Conservation (phyloP, 2,888 invertebrate species). For the Hemistola chrysoprasaria region DNA sequence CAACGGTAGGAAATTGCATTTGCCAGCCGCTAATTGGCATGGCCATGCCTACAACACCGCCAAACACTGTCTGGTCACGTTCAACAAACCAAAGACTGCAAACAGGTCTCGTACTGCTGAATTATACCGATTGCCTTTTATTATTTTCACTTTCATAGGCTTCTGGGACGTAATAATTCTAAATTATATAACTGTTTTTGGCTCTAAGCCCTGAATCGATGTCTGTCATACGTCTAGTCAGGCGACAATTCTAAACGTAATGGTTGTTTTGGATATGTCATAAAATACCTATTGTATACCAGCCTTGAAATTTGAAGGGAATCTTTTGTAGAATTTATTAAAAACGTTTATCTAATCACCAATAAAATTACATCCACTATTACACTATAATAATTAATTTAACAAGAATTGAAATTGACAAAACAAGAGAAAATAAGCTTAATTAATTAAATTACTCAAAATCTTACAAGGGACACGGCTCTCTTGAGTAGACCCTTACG, state of each 20-base stretch:
- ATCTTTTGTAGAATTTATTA: slow-evolving; percentile 26
- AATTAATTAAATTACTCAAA: slow-evolving; percentile 73
- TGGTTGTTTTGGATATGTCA: slow-evolving; percentile 38
- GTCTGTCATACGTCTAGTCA: slow-evolving; percentile 59
- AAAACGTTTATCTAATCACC: too few species aligned
- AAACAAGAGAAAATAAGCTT: slow-evolving; percentile 76
- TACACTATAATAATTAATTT: slow-evolving; percentile 48
- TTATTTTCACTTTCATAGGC: slow-evolving; percentile 60
- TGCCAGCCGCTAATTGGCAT: slow-evolving; percentile 51
- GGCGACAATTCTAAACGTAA: slow-evolving; percentile 34
- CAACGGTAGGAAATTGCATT: slow-evolving; percentile 46
- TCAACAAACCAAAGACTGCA: slow-evolving; percentile 73
- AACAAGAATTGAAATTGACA: slow-evolving; percentile 60
- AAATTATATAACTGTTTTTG: slow-evolving; percentile 52
- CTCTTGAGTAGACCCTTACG: slow-evolving; percentile 64
- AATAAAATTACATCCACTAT: too few species aligned
- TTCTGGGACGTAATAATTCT: slow-evolving; percentile 54
- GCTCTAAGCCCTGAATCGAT: slow-evolving; percentile 46
- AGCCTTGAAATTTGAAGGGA: too few species aligned
- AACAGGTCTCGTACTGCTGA: slow-evolving; percentile 63
- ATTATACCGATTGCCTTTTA: slow-evolving; percentile 60
- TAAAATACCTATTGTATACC: too few species aligned
- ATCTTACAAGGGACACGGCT: slow-evolving; percentile 56
- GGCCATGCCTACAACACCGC: slow-evolving; percentile 51
- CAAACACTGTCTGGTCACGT: slow-evolving; percentile 76